Evolutionary conservation across 2,888 invertebrate genomes (phyloP).

Genomic region (Volucella inanis): DNA sequence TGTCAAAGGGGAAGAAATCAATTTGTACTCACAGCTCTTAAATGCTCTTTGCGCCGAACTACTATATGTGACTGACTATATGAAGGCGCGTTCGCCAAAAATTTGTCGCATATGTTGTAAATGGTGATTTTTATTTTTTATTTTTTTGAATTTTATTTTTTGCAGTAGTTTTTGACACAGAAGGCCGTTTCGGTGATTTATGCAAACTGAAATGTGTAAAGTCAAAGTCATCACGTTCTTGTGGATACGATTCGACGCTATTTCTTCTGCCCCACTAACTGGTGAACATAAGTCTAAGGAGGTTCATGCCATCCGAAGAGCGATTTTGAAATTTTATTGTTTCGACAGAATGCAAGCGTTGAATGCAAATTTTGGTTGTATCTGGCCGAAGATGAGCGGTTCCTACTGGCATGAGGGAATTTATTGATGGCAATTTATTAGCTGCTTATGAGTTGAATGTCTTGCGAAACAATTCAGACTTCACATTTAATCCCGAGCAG

Average conservation of each 20-base stretch:
- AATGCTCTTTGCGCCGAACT: slow-evolving; percentile 21
- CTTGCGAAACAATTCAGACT: slow-evolving; percentile 27
- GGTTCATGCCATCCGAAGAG: neutral
- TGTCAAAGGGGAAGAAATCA: slow-evolving; percentile 75
- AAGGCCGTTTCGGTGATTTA: slow-evolving; percentile 66
- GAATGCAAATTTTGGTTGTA: slow-evolving; percentile 55
- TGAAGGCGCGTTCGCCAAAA: slow-evolving; percentile 47
- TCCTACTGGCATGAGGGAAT: neutral
- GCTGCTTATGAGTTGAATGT: slow-evolving; percentile 50
- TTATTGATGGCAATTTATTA: slow-evolving; percentile 62
- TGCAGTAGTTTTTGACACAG: slow-evolving; percentile 26
- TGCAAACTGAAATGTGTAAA: slow-evolving; percentile 60
- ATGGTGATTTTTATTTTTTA: slow-evolving; percentile 25
- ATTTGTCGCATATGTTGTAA: slow-evolving; percentile 65
- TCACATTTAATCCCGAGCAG: slow-evolving; percentile 39
- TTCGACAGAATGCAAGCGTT: slow-evolving; percentile 41
- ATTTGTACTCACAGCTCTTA: slow-evolving; percentile 61
- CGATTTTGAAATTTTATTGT: slow-evolving; percentile 63
- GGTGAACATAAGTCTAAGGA: slow-evolving; percentile 24
- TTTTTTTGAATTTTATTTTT: neutral
- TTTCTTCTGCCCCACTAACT: slow-evolving; percentile 39
- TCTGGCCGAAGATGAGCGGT: neutral
- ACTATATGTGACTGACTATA: slow-evolving; percentile 2
- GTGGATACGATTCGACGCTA: slow-evolving; percentile 32
- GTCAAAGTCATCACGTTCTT: slow-evolving; percentile 61